Base-by-base conservation (phyloP, 2,113 vertebrate species). In the Axis porcinus region DNA sequence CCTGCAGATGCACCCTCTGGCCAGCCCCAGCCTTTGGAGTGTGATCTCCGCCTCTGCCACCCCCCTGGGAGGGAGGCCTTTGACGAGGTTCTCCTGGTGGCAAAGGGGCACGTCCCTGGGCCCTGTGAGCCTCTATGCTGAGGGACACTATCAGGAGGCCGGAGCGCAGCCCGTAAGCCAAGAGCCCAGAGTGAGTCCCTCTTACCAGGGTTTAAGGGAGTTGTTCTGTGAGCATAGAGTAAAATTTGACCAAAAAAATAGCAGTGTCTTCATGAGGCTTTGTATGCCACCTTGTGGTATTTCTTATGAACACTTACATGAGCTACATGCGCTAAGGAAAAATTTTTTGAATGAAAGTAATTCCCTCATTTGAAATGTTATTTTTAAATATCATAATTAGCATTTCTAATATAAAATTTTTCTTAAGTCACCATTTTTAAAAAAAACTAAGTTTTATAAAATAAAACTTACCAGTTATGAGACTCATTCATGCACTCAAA, bases 201-300 rank as follows among this genome's bases (percentile, higher is more conserved):
- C 40, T 89, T 78, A 3, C 33, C 78, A 64, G 60, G 21, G 67
- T 79, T 95, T 87, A 74, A n/a, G 58, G 52, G 25, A 47, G 4
- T 21, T 95, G 96, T 93, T 91, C 36, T 79, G 3, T 33, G 43
- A 55, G 3, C 92, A 17, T 76, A 15, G 25, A 87, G 33, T n/a
- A 74, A 81, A 86, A 55, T 12, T 55, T 67, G 10, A 54, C 54
- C 6, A 1, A 45, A 94, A 83, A 45, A 52, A 30, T 43, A 4
- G 16, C 5, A 84, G 47, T 64, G 2, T 95, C 50, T 97, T 81
- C 67, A 76, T 47, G 57, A 96, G 57, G 70, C 83, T 97, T 96
- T 74, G 33, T 58, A 33, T 94, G 91, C 95, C 93, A 92, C 58
- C 97, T 96, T 84, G 81, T 97, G 97, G 81, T 88, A 33, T 40